phyloP scores from a whole-genome alignment of 2,113 vertebrate species.

The Cyprinus carpio region DNA sequence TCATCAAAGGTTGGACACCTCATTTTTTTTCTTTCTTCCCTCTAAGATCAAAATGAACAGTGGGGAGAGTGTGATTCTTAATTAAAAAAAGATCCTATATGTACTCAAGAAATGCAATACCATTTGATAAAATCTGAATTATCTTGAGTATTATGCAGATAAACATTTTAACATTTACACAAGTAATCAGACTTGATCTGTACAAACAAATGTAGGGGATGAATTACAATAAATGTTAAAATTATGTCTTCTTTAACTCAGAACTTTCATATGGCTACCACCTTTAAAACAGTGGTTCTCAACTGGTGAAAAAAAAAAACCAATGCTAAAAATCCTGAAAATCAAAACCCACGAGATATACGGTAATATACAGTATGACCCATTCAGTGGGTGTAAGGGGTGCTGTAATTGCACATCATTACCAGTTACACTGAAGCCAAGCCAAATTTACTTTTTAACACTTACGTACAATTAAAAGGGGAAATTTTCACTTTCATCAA shows the following conservation, averaged over 20 bases:
- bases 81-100: not conserved
- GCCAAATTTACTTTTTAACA: not conserved
- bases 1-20: conserved; percentile 91
- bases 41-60: not conserved
- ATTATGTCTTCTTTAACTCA: conserved; percentile 1
- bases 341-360: not conserved
- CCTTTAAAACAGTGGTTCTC: conserved; percentile 1
- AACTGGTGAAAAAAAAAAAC: not conserved
- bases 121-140: conserved; percentile 41
- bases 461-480: not conserved
- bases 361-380: not conserved
- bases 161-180: not conserved
- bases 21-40: not conserved
- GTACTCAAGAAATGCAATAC: conserved; percentile 24
- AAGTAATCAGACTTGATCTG: conserved; percentile 4
- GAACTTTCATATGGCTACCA: not conserved
- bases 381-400: not conserved
- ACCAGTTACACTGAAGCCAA: not conserved
- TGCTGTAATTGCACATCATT: not conserved
- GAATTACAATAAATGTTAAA: not conserved
- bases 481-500: not conserved
- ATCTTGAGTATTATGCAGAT: conserved; percentile 3
- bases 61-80: not conserved
- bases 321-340: not conserved
- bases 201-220: conserved; percentile 5